A percentile compares a stretch with the other conserved stretches of the same genome.
Evolutionary conservation across 2,113 vertebrate genomes (phyloP).

Genomic region (Thunnus thynnus): DNA sequence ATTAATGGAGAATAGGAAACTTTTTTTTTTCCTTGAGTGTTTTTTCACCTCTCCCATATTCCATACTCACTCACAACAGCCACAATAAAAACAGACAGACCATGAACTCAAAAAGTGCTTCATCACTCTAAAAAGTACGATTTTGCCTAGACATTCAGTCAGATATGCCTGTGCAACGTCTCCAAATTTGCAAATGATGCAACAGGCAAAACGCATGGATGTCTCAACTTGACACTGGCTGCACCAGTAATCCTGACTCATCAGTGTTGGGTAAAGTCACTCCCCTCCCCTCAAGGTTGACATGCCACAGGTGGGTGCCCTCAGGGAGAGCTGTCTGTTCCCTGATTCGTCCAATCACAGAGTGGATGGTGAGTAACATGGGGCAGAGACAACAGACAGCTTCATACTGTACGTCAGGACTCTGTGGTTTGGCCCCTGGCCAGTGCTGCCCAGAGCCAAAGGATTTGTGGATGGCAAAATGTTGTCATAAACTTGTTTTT

Average conservation of each 20-base stretch:
- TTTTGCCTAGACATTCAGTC: slow-evolving; percentile 26
- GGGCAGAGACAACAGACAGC: slow-evolving; percentile 51
- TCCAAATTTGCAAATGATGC: slow-evolving; percentile 63
- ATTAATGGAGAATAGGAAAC: slow-evolving; percentile 13
- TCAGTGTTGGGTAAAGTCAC: slow-evolving; percentile 42
- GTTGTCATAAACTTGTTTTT: slow-evolving; percentile 82
- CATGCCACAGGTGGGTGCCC: slow-evolving; percentile 72
- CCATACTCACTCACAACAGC: neutral
- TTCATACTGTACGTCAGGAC: slow-evolving; percentile 55
- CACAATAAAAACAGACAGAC: neutral
- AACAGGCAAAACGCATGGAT: slow-evolving; percentile 56
- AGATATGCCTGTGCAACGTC: slow-evolving; percentile 35
- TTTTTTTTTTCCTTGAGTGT: slow-evolving; percentile 8
- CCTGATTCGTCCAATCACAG: slow-evolving; percentile 49
- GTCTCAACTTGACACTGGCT: slow-evolving; percentile 68
- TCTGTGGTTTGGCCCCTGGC: slow-evolving; percentile 72
- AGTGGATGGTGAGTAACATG: slow-evolving; percentile 63
- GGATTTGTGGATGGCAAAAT: slow-evolving; percentile 68
- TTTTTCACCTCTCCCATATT: slow-evolving; percentile 2
- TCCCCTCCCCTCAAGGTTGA: slow-evolving; percentile 45
- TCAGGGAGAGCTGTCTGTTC: slow-evolving; percentile 47
- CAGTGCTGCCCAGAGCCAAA: slow-evolving; percentile 53
- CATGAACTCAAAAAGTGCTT: slow-evolving; percentile 6
- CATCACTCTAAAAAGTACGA: slow-evolving; percentile 8
- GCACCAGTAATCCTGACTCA: slow-evolving; percentile 65